Evolutionary conservation across 2,888 invertebrate genomes (phyloP).

Genomic region (Agrenia bidenticulata): DNA sequence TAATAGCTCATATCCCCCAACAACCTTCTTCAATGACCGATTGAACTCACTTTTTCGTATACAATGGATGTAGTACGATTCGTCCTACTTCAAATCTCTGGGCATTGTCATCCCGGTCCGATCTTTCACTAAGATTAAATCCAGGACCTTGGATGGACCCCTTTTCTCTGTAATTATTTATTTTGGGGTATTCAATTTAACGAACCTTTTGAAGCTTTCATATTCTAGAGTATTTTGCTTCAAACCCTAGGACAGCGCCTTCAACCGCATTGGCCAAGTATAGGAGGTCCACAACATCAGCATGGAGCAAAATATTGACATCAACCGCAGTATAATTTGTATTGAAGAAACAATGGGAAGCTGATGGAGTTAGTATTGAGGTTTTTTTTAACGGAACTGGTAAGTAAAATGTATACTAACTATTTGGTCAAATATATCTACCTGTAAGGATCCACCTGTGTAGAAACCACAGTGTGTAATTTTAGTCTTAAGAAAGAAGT

Average conservation of each 20-base stretch:
- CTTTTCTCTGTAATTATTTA: neutral
- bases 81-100: neutral
- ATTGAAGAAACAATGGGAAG: conserved; percentile 8
- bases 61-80: conserved; percentile 2
- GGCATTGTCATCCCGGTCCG: neutral
- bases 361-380: too few species aligned
- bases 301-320: conserved; percentile 1
- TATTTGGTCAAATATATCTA: too few species aligned
- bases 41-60: conserved; percentile 6
- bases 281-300: neutral
- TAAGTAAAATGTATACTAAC: too few species aligned
- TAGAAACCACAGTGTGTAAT: too few species aligned
- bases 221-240: neutral
- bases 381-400: too few species aligned
- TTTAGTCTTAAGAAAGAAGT: too few species aligned
- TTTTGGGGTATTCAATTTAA: too few species aligned
- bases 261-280: conserved; percentile 1
- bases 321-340: conserved; percentile 4
- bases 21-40: too few species aligned
- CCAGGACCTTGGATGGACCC: conserved; percentile 7
- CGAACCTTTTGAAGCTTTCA: too few species aligned
- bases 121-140: neutral
- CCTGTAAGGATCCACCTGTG: too few species aligned
- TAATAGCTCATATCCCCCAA: too few species aligned
- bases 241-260: conserved; percentile 1